phyloP scores from a whole-genome alignment of 2,888 invertebrate species.

The Ferrisia virgata region DNA sequence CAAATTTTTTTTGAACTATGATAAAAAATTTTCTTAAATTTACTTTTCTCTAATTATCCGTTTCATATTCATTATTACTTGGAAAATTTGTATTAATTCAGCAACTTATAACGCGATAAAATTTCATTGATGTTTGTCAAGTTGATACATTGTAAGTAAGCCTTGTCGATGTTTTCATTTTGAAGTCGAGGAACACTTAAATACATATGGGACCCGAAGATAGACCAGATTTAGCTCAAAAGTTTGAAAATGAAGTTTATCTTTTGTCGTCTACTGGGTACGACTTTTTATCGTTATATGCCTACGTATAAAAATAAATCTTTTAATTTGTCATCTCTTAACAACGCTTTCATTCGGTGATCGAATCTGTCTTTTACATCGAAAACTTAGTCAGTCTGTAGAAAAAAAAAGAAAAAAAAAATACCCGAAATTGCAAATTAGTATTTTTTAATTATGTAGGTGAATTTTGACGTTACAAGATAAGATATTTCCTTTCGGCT shows the following conservation, averaged over 20 bases:
- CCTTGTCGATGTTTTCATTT: background rate
- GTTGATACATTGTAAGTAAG: background rate
- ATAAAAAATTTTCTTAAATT: too few species aligned
- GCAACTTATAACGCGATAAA: background rate
- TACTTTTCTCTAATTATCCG: too few species aligned
- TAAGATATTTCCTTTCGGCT: background rate
- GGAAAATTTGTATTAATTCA: too few species aligned
- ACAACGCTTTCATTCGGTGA: background rate
- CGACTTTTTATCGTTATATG: background rate
- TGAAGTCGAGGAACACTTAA: background rate
- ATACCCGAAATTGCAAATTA: background rate
- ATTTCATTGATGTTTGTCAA: background rate
- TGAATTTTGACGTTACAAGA: background rate
- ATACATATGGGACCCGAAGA: background rate
- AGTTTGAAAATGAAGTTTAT: background rate
- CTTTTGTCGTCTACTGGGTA: background rate
- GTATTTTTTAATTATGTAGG: background rate
- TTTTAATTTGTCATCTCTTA: background rate
- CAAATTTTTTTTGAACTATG: too few species aligned
- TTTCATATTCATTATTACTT: too few species aligned
- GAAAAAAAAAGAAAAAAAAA: too few species aligned
- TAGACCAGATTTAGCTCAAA: background rate
- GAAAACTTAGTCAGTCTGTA: background rate
- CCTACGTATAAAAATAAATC: background rate
- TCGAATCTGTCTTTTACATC: background rate